Conservation (phyloP, 2,113 vertebrate genomes). For the Sigmodon hispidus region DNA sequence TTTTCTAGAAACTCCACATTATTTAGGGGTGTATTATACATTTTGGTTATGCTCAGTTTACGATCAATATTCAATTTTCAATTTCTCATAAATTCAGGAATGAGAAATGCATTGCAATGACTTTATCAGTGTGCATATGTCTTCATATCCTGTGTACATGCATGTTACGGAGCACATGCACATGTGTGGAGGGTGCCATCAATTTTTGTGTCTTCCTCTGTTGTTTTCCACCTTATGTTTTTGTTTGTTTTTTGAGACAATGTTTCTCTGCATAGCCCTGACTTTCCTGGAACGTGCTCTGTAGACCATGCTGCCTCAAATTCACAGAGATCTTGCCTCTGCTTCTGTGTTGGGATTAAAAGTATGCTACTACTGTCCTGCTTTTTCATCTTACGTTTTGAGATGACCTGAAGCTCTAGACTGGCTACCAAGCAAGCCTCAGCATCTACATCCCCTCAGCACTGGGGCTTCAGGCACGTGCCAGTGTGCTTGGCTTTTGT, state of each 20-base stretch:
- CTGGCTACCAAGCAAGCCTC: not conserved
- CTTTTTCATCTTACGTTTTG: not conserved
- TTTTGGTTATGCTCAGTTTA: not conserved
- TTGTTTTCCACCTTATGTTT: not conserved
- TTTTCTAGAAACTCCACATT: not conserved
- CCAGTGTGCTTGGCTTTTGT: too few species aligned
- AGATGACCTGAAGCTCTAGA: not conserved
- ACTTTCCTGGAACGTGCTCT: not conserved
- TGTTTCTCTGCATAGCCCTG: not conserved
- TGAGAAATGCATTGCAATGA: conserved; percentile 38
- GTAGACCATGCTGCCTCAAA: not conserved
- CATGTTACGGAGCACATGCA: not conserved
- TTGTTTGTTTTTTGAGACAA: not conserved
- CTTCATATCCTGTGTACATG: not conserved
- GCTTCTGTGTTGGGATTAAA: not conserved
- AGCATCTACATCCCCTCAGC: not conserved
- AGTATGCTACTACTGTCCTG: not conserved
- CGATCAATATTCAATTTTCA: not conserved
- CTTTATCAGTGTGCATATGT: not conserved
- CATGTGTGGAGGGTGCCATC: not conserved
- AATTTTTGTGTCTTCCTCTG: not conserved
- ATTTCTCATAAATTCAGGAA: not conserved
- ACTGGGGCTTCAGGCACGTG: not conserved
- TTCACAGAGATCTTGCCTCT: not conserved
- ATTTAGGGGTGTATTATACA: not conserved